Conservation (phyloP, 2,113 vertebrate genomes). For the Elaphurus davidianus region DNA sequence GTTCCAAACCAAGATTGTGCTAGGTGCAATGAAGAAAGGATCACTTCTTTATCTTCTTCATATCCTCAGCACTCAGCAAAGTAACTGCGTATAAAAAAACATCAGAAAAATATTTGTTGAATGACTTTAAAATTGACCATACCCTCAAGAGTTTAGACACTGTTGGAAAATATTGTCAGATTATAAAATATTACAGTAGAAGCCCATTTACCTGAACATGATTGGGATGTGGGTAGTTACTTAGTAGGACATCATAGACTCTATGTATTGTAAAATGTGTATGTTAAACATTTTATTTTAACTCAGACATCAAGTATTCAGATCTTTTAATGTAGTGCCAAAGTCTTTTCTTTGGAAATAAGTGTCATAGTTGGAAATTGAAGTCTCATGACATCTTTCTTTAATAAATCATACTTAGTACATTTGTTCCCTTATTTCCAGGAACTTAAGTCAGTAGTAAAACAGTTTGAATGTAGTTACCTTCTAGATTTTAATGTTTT, state of each 20-base stretch:
- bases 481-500: not conserved
- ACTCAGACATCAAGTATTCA: constrained; percentile 12
- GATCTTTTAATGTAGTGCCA: not conserved
- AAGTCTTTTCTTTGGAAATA: not conserved
- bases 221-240: not conserved
- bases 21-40: not conserved
- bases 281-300: not conserved
- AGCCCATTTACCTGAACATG: not conserved
- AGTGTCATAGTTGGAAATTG: not conserved
- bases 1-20: not conserved
- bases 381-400: not conserved
- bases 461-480: not conserved
- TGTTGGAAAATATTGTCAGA: constrained; percentile 7
- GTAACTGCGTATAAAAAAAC: not conserved
- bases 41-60: not conserved
- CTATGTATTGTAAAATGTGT: not conserved
- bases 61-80: not conserved
- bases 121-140: constrained; percentile 14
- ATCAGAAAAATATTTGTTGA: not conserved
- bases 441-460: not conserved
- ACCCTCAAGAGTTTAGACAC: not conserved
- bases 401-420: not conserved
- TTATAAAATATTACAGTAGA: constrained; percentile 22
- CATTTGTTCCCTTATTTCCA: not conserved
- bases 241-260: not conserved